Evolutionary conservation across 2,113 vertebrate species (phyloP).

Genomic region (Notiomystis cincta): DNA sequence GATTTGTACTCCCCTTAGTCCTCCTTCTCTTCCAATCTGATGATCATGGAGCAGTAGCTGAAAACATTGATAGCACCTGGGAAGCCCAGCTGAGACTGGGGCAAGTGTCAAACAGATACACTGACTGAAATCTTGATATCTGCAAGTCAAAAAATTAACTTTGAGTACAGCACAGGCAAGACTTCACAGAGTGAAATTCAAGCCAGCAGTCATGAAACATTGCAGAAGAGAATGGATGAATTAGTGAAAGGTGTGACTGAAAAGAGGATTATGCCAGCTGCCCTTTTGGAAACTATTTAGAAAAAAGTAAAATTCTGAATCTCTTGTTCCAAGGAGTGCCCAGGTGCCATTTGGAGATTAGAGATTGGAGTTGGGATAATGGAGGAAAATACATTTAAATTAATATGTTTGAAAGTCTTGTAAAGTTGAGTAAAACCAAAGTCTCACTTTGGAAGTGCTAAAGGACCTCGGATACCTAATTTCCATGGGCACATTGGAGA

Average conservation of each 20-base stretch:
- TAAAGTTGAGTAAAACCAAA: not conserved
- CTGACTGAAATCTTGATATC: not conserved
- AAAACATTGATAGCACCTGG: not conserved
- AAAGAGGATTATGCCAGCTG: not conserved
- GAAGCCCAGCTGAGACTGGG: not conserved
- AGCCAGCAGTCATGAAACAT: not conserved
- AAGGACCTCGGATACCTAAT: not conserved
- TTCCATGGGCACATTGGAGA: not conserved
- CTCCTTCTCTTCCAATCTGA: not conserved
- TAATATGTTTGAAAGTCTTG: not conserved
- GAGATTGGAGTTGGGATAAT: not conserved
- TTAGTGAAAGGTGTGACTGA: not conserved
- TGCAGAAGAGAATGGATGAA: not conserved
- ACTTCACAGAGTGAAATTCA: not conserved
- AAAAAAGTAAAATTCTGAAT: not conserved
- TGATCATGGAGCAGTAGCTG: not conserved
- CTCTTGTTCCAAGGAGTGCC: not conserved
- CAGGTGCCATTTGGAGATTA: not conserved
- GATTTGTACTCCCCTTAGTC: not conserved
- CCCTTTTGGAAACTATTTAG: not conserved
- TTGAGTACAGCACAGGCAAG: not conserved
- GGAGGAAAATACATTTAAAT: not conserved
- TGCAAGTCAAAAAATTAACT: not conserved
- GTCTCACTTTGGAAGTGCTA: not conserved
- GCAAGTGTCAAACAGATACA: not conserved